phyloP scores from a whole-genome alignment of 1,140 invertebrate species.

The Saccostrea cuccullata region DNA sequence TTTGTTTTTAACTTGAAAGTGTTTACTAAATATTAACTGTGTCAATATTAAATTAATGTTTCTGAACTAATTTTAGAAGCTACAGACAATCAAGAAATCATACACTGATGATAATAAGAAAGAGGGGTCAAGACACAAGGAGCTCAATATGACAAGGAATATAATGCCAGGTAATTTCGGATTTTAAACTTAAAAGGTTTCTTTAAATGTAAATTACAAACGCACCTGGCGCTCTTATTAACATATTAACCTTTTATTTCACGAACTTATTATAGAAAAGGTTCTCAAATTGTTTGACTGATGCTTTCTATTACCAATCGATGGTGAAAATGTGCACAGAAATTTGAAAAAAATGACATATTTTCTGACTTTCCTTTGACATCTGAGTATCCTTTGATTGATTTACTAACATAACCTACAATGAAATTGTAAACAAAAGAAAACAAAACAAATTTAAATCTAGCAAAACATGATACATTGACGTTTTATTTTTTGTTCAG shows the following conservation, averaged over 20 bases:
- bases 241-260: no score
- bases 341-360: no score
- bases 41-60: background rate
- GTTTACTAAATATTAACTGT: background rate
- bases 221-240: no score
- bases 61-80: background rate
- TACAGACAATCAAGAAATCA: background rate
- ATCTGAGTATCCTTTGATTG: no score
- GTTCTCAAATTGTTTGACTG: no score
- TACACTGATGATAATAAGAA: background rate
- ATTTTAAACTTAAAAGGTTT: background rate
- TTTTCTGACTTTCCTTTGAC: no score
- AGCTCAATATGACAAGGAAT: conserved; percentile 1
- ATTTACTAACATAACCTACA: no score
- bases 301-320: no score
- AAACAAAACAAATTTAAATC: background rate
- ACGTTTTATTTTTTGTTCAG: background rate
- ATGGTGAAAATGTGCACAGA: no score
- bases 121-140: background rate
- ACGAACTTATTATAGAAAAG: no score
- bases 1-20: no score
- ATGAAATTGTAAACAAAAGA: no score
- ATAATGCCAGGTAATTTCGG: background rate
- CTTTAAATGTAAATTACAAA: background rate
- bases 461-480: background rate